A percentile compares a stretch with the other conserved stretches of the same genome.
phyloP scores from a whole-genome alignment of 2,888 invertebrate genomes.

The Epiblema foenella region DNA sequence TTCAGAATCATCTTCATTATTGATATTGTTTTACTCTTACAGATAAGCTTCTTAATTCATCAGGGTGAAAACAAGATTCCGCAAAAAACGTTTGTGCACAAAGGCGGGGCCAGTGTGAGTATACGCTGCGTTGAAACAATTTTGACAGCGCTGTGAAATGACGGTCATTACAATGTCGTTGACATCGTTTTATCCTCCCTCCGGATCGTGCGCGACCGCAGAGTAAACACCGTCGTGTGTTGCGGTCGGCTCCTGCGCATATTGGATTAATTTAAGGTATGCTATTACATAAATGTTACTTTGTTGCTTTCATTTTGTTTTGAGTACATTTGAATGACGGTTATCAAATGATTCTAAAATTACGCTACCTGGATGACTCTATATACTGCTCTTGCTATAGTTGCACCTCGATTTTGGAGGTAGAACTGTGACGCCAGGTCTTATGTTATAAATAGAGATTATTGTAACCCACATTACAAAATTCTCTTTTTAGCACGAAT shows the following conservation, averaged over 20 bases:
- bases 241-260: slow-evolving; percentile 59
- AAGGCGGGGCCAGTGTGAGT: slow-evolving; percentile 26
- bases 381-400: not conserved
- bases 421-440: not conserved
- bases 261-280: slow-evolving; percentile 46
- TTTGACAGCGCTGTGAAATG: slow-evolving; percentile 68
- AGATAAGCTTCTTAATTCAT: slow-evolving; percentile 48
- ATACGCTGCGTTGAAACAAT: slow-evolving; percentile 60
- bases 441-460: not conserved
- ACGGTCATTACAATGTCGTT: slow-evolving; percentile 76
- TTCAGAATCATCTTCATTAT: not conserved
- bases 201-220: slow-evolving; percentile 59
- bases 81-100: slow-evolving; percentile 40
- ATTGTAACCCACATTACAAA: too few species aligned
- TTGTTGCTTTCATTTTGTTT: slow-evolving; percentile 41
- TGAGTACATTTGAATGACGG: not conserved
- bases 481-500: not conserved
- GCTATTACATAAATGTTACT: slow-evolving; percentile 1
- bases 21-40: slow-evolving; percentile 4
- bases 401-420: not conserved
- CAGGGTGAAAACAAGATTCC: slow-evolving; percentile 42
- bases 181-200: slow-evolving; percentile 72
- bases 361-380: not conserved
- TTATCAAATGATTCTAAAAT: not conserved
- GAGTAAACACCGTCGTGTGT: slow-evolving; percentile 48